Evolutionary conservation across 2,797 vertebrate species (phyloP).

Genomic region (Sebastes hubbsi): DNA sequence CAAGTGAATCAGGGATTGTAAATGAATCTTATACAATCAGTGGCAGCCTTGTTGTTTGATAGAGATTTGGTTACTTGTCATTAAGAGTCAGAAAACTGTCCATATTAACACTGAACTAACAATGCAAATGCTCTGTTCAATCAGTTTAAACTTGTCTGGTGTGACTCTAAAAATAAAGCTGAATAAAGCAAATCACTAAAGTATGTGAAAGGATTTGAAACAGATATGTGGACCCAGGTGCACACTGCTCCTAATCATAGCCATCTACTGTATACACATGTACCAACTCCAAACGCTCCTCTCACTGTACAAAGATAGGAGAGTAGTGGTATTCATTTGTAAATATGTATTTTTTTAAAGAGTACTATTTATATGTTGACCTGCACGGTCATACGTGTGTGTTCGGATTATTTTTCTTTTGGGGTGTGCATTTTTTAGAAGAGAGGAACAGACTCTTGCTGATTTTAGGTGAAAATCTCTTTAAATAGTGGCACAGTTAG

Average conservation of each 20-base stretch:
- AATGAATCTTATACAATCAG: neutral
- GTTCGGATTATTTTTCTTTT: neutral
- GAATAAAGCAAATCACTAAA: neutral
- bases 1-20: neutral
- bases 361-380: conserved; percentile 51
- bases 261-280: conserved; percentile 37
- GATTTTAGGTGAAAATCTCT: neutral
- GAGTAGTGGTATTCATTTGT: conserved; percentile 47
- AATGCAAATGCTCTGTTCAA: no score
- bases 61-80: neutral
- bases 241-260: conserved; percentile 18
- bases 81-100: no score
- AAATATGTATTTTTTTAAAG: conserved; percentile 63
- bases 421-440: neutral
- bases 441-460: neutral
- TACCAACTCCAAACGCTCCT: conserved; percentile 16
- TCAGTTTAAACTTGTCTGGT: neutral
- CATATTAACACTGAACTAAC: no score
- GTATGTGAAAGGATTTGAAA: conserved; percentile 7
- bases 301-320: conserved; percentile 34
- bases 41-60: neutral
- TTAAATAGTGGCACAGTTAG: neutral
- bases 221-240: neutral
- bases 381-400: conserved; percentile 20
- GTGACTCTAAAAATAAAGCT: neutral